Conservation (phyloP, 2,888 invertebrate genomes). For the Tipula vernalis region DNA sequence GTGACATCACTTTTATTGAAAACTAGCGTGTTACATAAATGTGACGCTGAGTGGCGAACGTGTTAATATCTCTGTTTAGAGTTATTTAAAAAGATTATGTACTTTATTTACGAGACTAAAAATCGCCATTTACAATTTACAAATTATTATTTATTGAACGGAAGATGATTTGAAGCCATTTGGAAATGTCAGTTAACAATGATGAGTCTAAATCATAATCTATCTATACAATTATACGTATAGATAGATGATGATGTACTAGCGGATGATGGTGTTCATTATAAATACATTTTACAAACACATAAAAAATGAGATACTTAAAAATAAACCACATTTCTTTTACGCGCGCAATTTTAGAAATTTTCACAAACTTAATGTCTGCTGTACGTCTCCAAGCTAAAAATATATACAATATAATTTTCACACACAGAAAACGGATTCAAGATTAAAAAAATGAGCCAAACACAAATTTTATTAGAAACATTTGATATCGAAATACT, state of each 20-base stretch:
- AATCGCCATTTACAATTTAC: too few relatives aligned
- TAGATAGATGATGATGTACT: neutral
- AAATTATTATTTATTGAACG: too few relatives aligned
- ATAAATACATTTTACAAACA: neutral
- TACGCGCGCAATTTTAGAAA: neutral
- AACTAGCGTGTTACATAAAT: too few relatives aligned
- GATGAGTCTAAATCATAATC: neutral
- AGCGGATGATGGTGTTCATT: neutral
- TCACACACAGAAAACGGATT: neutral
- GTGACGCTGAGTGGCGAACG: too few relatives aligned
- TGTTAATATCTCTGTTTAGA: too few relatives aligned
- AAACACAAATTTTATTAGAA: neutral
- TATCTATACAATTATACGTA: too few relatives aligned
- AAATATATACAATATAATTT: neutral
- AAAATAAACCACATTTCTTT: neutral
- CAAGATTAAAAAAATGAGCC: neutral
- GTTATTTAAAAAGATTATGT: too few relatives aligned
- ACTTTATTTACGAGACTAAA: too few relatives aligned
- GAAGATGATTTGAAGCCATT: neutral
- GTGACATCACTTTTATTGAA: too few relatives aligned
- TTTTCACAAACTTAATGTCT: neutral
- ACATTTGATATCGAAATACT: neutral
- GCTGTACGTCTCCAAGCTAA: neutral
- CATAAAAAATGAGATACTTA: neutral
- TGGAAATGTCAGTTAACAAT: neutral